Evolutionary conservation across 35 echinoderm and acorn worm genomes (phyloP).

Genomic region (Lytechinus pictus): DNA sequence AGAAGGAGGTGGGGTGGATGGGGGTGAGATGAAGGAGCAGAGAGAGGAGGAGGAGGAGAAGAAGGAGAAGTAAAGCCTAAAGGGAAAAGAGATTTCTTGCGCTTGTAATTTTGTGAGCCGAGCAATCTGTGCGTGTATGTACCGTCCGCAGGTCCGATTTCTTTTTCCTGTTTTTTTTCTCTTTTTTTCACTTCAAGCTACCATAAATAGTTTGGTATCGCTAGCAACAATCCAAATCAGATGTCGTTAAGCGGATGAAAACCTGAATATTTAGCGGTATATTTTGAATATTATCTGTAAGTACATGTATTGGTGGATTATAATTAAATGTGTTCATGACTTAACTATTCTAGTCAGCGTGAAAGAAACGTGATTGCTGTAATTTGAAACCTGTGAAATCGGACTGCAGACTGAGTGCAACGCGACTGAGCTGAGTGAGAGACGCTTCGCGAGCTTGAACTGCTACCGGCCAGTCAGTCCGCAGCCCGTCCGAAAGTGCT

Average conservation of each 20-base stretch:
- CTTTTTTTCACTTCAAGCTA: neutral
- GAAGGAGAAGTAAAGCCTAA: neutral
- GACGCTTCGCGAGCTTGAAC: too few species aligned
- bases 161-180: neutral
- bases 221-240: neutral
- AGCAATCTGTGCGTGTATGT: too few species aligned
- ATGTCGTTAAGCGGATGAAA: neutral
- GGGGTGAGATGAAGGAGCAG: neutral
- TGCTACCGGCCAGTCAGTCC: too few species aligned
- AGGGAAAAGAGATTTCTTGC: too few species aligned
- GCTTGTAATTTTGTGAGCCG: too few species aligned
- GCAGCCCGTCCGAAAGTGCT: too few species aligned
- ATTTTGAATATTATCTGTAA: neutral
- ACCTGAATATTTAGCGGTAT: neutral
- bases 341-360: neutral
- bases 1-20: neutral
- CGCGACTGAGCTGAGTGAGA: too few species aligned
- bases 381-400: neutral
- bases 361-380: neutral
- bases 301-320: neutral
- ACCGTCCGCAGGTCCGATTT: too few species aligned
- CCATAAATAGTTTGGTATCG: neutral
- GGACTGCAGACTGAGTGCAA: too few species aligned
- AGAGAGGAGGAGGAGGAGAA: neutral
- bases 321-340: neutral